phyloP scores from a whole-genome alignment of 2,797 vertebrate species.

The Enteromius anoplus region DNA sequence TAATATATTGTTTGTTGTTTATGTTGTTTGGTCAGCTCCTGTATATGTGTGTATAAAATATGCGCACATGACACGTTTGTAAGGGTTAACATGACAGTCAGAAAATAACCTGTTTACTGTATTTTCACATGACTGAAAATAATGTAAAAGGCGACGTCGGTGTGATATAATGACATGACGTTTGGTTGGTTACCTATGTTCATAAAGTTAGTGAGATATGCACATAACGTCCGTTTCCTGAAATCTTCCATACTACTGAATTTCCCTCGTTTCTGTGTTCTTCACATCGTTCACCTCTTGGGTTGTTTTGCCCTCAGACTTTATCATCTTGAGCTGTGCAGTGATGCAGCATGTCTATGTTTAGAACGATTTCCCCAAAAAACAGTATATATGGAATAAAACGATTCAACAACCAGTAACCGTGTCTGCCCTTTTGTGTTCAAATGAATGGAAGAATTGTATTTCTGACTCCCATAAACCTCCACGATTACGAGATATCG shows the following conservation, averaged over 20 bases:
- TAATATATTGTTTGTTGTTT: conserved; percentile 13
- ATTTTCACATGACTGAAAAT: conserved; percentile 13
- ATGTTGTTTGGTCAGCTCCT: conserved; percentile 29
- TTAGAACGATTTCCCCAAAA: conserved; percentile 70
- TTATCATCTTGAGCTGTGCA: conserved; percentile 70
- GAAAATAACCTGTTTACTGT: conserved; percentile 13
- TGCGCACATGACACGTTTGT: conserved; percentile 10
- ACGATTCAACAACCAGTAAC: conserved; percentile 5
- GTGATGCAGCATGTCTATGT: conserved; percentile 80
- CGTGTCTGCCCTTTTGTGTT: neutral
- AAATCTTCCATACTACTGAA: conserved; percentile 60
- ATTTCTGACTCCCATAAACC: neutral
- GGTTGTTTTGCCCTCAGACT: conserved; percentile 73
- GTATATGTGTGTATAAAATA: conserved; percentile 8
- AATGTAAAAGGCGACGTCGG: neutral
- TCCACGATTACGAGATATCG: neutral
- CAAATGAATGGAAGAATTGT: neutral
- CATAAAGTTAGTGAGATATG: conserved; percentile 1
- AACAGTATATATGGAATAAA: conserved; percentile 18
- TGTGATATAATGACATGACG: neutral
- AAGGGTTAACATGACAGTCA: conserved; percentile 15
- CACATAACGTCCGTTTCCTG: conserved; percentile 48
- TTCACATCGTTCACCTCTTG: conserved; percentile 69
- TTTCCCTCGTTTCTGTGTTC: conserved; percentile 64
- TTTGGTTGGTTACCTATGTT: neutral